Evolutionary conservation across 2,888 invertebrate species (phyloP), one percentile per base, ranked within the genome.

Genomic region (Chloroclystis v-ata): DNA sequence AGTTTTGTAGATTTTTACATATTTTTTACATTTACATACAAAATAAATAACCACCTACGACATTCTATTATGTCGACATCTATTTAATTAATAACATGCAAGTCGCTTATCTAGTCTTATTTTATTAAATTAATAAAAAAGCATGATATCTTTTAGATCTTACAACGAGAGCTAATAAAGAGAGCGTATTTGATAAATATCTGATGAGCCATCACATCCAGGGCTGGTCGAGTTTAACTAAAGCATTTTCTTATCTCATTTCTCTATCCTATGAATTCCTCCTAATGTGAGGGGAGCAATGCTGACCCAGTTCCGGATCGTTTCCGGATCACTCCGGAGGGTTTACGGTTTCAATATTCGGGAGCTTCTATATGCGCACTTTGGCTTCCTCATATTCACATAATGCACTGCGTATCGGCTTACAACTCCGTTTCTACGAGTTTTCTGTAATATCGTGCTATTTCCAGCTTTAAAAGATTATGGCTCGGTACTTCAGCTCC

Each of bases 311-410:
- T 78, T 84, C 57, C 67, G 68, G 62, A 71, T 64, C 69, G 73
- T 69, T 72, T 57, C 66, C 73, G 75, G 77, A 79, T 75, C 75
- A 67, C 70, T 65, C 65, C 62, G 69, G 75, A 76, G 74, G 81
- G 82, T 82, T 82, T 82, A 82, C 70, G 75, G 75, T 82, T 85
- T 78, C 81, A 79, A 84, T 84, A 82, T 81, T 82, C 71, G 75
- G 72, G 63, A 67, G 64, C 61, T 65, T 65, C 65, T 63, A 63
- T 61, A 61, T 61, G 65, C 61, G 58, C 65, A 64, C 65, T 65
- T 63, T 57, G 63, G 56, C 55, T 54, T 56, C 62, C 59, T 63
- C 35, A 35, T 35, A 35, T 35, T 24, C 61, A 63, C 54, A 58
- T 65, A 65, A 65, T 66, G 63, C 66, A 68, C 57, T 65, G 57